These are phyloP conservation scores for Atta cephalotes DNA, from an alignment of 1,140 invertebrate species.

Conservation along the genomic window DNA sequence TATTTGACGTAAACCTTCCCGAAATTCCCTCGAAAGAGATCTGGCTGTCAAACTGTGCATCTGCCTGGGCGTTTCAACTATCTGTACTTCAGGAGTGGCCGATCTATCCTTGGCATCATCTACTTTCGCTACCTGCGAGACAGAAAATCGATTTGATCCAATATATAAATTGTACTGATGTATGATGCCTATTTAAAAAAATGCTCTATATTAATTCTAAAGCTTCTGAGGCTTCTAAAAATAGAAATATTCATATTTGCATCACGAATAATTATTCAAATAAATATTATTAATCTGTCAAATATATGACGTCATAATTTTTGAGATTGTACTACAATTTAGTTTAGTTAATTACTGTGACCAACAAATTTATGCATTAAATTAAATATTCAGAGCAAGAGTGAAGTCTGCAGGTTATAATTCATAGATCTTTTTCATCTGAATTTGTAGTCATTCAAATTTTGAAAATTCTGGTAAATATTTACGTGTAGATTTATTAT, in stretches of 20 bases:
- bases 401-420: background rate
- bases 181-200: background rate
- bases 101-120: slow-evolving; percentile 75
- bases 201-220: background rate
- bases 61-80: slow-evolving; percentile 84
- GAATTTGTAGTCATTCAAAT: background rate
- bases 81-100: slow-evolving; percentile 81
- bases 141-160: background rate
- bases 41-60: slow-evolving; percentile 94
- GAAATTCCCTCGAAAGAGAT: slow-evolving; percentile 91
- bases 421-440: background rate
- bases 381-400: slow-evolving; percentile 16
- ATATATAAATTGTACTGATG: background rate
- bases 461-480: background rate
- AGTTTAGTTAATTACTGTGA: background rate
- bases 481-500: slow-evolving; percentile 63
- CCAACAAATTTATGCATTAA: slow-evolving; percentile 2
- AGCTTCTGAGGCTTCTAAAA: background rate
- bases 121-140: slow-evolving; percentile 67
- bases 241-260: background rate
- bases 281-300: slow-evolving; percentile 2
- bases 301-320: background rate
- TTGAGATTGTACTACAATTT: background rate
- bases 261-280: background rate
- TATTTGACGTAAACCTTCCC: slow-evolving; percentile 88